phyloP scores from a whole-genome alignment of 1,140 invertebrate species.

The Papilio glaucus region DNA sequence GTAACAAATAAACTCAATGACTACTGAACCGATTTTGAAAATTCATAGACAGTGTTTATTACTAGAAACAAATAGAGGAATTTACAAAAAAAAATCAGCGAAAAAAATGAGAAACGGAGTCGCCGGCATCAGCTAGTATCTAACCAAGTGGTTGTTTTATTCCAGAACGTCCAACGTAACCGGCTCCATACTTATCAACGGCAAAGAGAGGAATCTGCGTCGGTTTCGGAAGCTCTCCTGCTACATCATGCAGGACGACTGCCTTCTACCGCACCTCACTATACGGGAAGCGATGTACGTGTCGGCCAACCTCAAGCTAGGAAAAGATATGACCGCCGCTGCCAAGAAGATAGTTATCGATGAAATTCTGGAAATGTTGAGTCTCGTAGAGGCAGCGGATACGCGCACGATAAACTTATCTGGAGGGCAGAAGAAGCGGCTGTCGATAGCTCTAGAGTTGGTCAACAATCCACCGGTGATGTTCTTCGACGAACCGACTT shows the following conservation, averaged over 20 bases:
- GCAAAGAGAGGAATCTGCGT: constrained; percentile 92
- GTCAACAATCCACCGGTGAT: constrained; percentile 97
- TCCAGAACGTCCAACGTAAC: constrained; percentile 89
- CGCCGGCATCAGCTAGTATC: not conserved
- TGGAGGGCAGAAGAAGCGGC: constrained; percentile 95
- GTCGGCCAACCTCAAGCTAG: constrained; percentile 95
- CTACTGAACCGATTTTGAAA: too few species aligned
- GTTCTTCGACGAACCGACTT: constrained; percentile 99
- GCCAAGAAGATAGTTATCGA: constrained; percentile 92
- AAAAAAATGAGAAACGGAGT: too few species aligned
- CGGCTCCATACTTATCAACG: constrained; percentile 92
- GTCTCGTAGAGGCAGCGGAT: constrained; percentile 88
- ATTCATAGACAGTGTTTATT: too few species aligned
- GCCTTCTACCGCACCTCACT: constrained; percentile 93
- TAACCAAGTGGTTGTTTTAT: constrained; percentile 41
- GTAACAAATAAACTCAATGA: too few species aligned
- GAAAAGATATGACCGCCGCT: constrained; percentile 88
- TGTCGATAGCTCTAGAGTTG: constrained; percentile 94
- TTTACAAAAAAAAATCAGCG: too few species aligned
- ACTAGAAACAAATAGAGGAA: too few species aligned
- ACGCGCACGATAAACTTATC: constrained; percentile 92
- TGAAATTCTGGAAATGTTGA: constrained; percentile 93
- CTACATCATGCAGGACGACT: constrained; percentile 98
- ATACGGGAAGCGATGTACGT: constrained; percentile 95
- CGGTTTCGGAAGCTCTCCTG: constrained; percentile 96